phyloP scores from a whole-genome alignment of 2,888 invertebrate genomes.

The Tachina grossa region DNA sequence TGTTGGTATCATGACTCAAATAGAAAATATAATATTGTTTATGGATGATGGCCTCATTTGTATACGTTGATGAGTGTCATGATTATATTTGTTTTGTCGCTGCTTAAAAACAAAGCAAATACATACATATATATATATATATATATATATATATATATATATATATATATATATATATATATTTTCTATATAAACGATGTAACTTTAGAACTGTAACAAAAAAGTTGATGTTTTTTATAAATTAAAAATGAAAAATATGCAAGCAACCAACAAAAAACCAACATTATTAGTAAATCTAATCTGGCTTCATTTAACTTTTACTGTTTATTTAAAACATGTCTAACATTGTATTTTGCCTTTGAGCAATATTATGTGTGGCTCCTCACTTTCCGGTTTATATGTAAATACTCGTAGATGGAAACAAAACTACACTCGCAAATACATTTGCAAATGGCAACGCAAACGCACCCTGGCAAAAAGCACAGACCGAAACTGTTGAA shows the following conservation, averaged over 20 bases:
- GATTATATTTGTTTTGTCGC: constrained; percentile 75
- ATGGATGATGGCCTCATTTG: constrained; percentile 64
- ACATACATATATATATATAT: too few species aligned
- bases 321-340: constrained; percentile 54
- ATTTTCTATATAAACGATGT: not conserved
- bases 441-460: constrained; percentile 10
- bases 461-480: constrained; percentile 20
- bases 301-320: constrained; percentile 56
- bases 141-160: too few species aligned
- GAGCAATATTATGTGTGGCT: constrained; percentile 59
- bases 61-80: constrained; percentile 71
- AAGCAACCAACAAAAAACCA: constrained; percentile 13
- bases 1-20: constrained; percentile 2
- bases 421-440: not conserved
- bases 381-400: constrained; percentile 53
- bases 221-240: constrained; percentile 14
- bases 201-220: not conserved
- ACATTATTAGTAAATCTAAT: constrained; percentile 59
- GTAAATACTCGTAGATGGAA: constrained; percentile 36
- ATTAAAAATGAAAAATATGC: constrained; percentile 24
- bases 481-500: constrained; percentile 32
- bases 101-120: constrained; percentile 62
- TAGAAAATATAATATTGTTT: constrained; percentile 35
- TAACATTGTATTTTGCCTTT: constrained; percentile 55
- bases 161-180: too few species aligned